Base-by-base conservation (phyloP, 2,113 vertebrate genomes). In the Cyanoderma ruficeps region DNA sequence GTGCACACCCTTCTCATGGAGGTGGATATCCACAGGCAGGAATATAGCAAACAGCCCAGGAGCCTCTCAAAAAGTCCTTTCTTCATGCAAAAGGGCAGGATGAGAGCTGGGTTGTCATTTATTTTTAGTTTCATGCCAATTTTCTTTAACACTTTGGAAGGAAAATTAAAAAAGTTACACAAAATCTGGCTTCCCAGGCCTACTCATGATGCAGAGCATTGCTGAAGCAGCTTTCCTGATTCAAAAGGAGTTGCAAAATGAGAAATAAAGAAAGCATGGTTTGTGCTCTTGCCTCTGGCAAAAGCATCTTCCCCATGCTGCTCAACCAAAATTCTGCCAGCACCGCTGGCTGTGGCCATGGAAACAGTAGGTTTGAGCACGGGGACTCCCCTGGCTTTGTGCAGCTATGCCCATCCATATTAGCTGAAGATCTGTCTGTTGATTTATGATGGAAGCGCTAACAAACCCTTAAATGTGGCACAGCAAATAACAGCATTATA, bases 401-500 rank as follows among this genome's bases (percentile, higher is more conserved):
- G 67, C 84, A 87, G 84, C 74, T 72, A 67, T 91, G 92, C 78
- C 94, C 88, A 95, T 96, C 83, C 49, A 67, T 95, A 96, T 93
- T 63, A 87, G 69, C 67, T 30, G 47, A 64, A 83, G 87, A 95
- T 92, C 65, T 44, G 69, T 52, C 69, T 19, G 11, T 79, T 94
- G 91, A 97, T 97, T 94, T 93, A 93, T 93, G 94, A 75, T 5
- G 57, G 61, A 83, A 88, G 61, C 82, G 0, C 87, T 95, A 96
- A 93, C 92, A 94, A 94, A 95, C 87, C 93, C 96, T 89, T 88
- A 94, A 79, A 47, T 80, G 90, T 89, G 95, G 94, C 94, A 96
- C 78, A 30, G 89, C 93, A 89, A 96, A 88, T 69, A 92, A 74
- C 86, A 89, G 80, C 59, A 94, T 89, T 87, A 91, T 47, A 95